Base-by-base conservation (phyloP, 2,888 invertebrate species). In the Ichneumoninae sp. region DNA sequence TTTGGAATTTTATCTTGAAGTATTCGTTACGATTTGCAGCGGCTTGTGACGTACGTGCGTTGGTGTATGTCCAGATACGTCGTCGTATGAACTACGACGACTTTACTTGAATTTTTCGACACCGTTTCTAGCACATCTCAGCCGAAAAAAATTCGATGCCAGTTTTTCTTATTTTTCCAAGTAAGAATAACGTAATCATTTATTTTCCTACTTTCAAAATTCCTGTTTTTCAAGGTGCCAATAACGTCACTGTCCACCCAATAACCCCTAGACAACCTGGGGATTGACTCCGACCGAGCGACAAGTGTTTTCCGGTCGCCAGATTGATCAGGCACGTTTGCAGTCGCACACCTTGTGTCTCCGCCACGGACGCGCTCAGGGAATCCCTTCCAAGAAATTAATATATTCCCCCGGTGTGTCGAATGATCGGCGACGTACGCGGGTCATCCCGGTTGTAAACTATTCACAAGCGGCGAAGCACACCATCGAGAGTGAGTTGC, bases 401-500 rank as follows among this genome's bases (percentile, higher is more conserved):
- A 81, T 68, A 68, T 66, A 74, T 74, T 81, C 52, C 13, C 10
- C n/a, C 13, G 33, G 26, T 36, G 76, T 66, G 36, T 66, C 52
- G 52, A 76, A 22, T 16, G 65, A 63, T 52, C 22, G 22, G 30
- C 40, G 36, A 8, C 44, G 33, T 54, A 36, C 26, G 16, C n/a
- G 30, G 74, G 68, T 81, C 65, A 52, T 66, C 44, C 44, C 7
- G 60, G 57, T n/a, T 50, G 33, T 52, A 63, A 81, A 69, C 74
- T 50, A 74, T 69, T 63, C 54, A 75, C 36, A 47, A 26, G 2
- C 52, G 54, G 57, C 71, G 33, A 71, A 50, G 54, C 60, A 75
- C 74, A 52, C 68, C 74, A 63, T 71, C 79, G 63, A 71, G 70
- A 65, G 75, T 69, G 69, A 63, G 52, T 75, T 22, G 13, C 44